These are phyloP conservation scores for Sebastes variabilis DNA, from an alignment of 2,797 vertebrate genomes.

Conservation along the genomic window DNA sequence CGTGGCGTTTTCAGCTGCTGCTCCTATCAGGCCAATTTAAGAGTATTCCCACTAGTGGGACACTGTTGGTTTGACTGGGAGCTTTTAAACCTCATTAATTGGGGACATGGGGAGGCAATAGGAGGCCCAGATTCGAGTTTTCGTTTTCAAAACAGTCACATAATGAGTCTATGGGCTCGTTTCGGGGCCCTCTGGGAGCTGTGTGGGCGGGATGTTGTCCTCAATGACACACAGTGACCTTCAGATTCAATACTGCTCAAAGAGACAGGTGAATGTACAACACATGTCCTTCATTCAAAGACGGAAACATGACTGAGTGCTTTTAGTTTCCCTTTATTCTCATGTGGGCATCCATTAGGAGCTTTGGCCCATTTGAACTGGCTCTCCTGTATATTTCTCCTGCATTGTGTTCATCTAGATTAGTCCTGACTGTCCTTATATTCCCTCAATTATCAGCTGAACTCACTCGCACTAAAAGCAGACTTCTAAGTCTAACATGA, in stretches of 20 bases:
- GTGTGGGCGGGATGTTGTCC: neutral
- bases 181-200: slow-evolving; percentile 7
- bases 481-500: neutral
- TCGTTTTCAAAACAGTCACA: slow-evolving; percentile 34
- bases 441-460: slow-evolving; percentile 1
- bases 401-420: neutral
- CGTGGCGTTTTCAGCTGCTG: slow-evolving; percentile 41
- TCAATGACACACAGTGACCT: slow-evolving; percentile 29
- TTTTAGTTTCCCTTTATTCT: slow-evolving; percentile 24
- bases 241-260: slow-evolving; percentile 17
- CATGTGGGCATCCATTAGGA: slow-evolving; percentile 15
- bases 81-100: slow-evolving; percentile 48
- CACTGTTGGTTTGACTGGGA: slow-evolving; percentile 43
- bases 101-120: slow-evolving; percentile 13
- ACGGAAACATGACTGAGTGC: neutral
- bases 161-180: slow-evolving; percentile 13
- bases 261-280: neutral
- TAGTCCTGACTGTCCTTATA: neutral
- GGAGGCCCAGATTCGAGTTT: slow-evolving; percentile 22
- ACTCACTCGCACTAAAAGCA: neutral
- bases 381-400: neutral
- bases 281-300: slow-evolving; percentile 19
- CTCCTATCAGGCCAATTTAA: slow-evolving; percentile 57
- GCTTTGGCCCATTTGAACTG: neutral
- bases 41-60: slow-evolving; percentile 50